phyloP scores from a whole-genome alignment of 2,888 invertebrate genomes.

The Therioaphis trifolii region DNA sequence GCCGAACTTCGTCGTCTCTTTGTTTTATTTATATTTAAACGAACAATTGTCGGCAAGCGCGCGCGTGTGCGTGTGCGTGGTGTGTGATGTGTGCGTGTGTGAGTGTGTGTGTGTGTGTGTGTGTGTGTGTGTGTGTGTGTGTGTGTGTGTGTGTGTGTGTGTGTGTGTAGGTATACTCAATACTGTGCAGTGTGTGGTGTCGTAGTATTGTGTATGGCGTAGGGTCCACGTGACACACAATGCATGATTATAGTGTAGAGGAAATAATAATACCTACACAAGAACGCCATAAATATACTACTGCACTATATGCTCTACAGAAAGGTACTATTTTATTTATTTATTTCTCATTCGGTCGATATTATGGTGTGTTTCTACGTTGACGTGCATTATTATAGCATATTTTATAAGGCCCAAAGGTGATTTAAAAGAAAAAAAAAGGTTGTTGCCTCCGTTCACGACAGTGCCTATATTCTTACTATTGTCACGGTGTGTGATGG shows the following conservation, averaged over 20 bases:
- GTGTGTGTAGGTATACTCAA: too few relatives aligned
- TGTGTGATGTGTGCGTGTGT: not conserved
- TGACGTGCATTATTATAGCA: not conserved
- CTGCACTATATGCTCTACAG: not conserved
- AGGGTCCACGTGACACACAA: not conserved
- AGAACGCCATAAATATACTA: too few relatives aligned
- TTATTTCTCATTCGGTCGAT: too few relatives aligned
- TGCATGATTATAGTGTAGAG: not conserved
- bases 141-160: not conserved
- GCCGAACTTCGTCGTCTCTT: not conserved
- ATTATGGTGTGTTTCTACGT: not conserved
- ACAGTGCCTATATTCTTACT: not conserved
- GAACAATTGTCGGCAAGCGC: not conserved
- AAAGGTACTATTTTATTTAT: not conserved
- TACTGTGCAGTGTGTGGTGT: not conserved
- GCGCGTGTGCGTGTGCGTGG: not conserved
- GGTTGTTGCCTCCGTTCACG: not conserved
- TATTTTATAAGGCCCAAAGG: not conserved
- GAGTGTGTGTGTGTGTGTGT: not conserved
- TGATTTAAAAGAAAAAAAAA: not conserved
- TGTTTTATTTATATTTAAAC: conserved; percentile 2
- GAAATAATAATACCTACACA: not conserved
- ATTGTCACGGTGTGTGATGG: too few relatives aligned
- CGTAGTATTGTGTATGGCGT: not conserved
- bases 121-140: not conserved